phyloP scores from a whole-genome alignment of 2,797 vertebrate genomes.

The Mormyrus hasselquistii region DNA sequence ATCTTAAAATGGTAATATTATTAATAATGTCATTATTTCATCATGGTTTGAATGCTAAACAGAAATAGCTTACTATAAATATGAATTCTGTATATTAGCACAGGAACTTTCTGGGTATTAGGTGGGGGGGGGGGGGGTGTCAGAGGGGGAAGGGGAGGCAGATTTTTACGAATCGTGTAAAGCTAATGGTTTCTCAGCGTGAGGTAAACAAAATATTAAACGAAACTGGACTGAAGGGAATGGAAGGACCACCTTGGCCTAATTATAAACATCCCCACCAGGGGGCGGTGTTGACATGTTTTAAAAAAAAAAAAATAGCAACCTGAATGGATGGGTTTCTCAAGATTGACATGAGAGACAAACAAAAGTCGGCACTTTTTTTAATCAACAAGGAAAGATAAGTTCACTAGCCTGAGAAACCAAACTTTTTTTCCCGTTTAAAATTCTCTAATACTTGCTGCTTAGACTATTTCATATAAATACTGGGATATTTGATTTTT shows the following conservation, averaged over 20 bases:
- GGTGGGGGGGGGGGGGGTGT: slow-evolving; percentile 39
- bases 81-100: slow-evolving; percentile 78
- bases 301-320: slow-evolving; percentile 39
- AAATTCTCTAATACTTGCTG: slow-evolving; percentile 71
- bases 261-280: slow-evolving; percentile 55
- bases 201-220: slow-evolving; percentile 58
- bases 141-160: slow-evolving; percentile 29
- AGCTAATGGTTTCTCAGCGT: slow-evolving; percentile 76
- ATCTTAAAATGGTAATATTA: slow-evolving; percentile 65
- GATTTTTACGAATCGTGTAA: slow-evolving; percentile 63
- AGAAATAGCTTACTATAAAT: slow-evolving; percentile 76
- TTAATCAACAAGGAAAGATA: slow-evolving; percentile 48
- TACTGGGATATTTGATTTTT: slow-evolving; percentile 63
- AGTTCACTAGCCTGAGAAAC: slow-evolving; percentile 71
- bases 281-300: slow-evolving; percentile 66
- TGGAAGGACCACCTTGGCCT: slow-evolving; percentile 56
- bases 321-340: slow-evolving; percentile 59
- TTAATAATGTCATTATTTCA: slow-evolving; percentile 70
- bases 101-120: slow-evolving; percentile 67
- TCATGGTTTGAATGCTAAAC: slow-evolving; percentile 74
- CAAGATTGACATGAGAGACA: slow-evolving; percentile 56
- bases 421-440: slow-evolving; percentile 65
- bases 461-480: slow-evolving; percentile 64
- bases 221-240: slow-evolving; percentile 38
- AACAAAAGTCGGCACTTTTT: slow-evolving; percentile 63